Evolutionary conservation across 2,797 vertebrate species (phyloP).

Genomic region (Notolepis coatsorum): DNA sequence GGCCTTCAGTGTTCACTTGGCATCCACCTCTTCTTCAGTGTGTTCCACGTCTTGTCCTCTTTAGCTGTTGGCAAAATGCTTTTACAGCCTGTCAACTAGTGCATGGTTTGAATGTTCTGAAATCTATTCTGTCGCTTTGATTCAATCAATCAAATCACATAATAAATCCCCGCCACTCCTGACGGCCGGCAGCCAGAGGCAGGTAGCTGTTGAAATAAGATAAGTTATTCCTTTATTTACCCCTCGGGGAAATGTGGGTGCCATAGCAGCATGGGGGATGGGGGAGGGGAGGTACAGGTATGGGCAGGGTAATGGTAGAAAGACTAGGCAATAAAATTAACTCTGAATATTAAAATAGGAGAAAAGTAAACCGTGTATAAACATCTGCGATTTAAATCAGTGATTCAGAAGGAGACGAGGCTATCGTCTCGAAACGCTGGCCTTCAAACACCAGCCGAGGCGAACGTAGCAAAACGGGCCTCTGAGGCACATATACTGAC

Average conservation of each 20-base stretch:
- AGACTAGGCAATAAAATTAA: no score
- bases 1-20: no score
- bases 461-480: slow-evolving; percentile 20
- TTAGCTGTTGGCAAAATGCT: not conserved
- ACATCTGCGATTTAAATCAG: no score
- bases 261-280: slow-evolving; percentile 27
- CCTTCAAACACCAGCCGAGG: not conserved
- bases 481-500: slow-evolving; percentile 13
- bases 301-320: no score
- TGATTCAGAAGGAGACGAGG: no score
- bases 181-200: not conserved
- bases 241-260: slow-evolving; percentile 4
- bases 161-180: not conserved
- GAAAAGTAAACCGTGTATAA: no score
- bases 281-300: no score
- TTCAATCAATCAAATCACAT: not conserved
- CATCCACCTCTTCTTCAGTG: not conserved
- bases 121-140: not conserved
- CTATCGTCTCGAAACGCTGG: no score
- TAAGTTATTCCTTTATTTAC: no score
- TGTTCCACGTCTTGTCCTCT: not conserved
- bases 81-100: not conserved
- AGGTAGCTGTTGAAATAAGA: not conserved
- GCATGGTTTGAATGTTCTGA: not conserved
- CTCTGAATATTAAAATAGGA: no score